Evolutionary conservation across 2,888 invertebrate genomes (phyloP).

Genomic region (Coelopa pilipes): DNA sequence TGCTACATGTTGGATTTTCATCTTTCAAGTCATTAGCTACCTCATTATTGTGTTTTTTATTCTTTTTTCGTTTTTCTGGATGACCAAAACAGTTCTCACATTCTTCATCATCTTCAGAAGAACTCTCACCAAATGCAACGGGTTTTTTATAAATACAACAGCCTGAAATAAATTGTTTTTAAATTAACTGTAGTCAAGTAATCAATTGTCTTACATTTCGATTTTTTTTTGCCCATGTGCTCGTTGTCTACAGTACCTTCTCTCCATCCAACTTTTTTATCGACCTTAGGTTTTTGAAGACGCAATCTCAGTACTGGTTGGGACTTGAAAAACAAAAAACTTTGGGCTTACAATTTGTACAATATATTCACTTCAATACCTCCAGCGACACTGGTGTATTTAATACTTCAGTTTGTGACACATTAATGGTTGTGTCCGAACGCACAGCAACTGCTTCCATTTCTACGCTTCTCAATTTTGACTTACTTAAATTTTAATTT

Average conservation of each 20-base stretch:
- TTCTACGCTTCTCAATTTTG: conserved; percentile 21
- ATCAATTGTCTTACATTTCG: conserved; percentile 82
- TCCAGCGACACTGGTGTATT: not conserved
- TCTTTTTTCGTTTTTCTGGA: conserved; percentile 73
- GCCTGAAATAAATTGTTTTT: conserved; percentile 69
- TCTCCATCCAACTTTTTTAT: conserved; percentile 89
- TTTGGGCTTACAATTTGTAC: not conserved
- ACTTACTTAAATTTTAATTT: conserved; percentile 3
- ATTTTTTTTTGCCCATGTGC: conserved; percentile 93
- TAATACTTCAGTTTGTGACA: conserved; percentile 36
- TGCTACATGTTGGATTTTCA: conserved; percentile 33
- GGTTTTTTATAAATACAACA: conserved; percentile 96
- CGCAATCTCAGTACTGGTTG: conserved; percentile 73
- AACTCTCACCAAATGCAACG: conserved; percentile 88
- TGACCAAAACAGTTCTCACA: conserved; percentile 90
- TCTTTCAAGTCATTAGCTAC: conserved; percentile 34
- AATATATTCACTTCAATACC: not conserved
- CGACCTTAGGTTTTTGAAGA: conserved; percentile 75
- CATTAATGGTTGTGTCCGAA: conserved; percentile 17
- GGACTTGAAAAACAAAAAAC: conserved; percentile 34
- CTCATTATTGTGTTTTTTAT: conserved; percentile 46
- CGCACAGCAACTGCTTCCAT: conserved; percentile 41
- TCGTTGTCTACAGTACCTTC: conserved; percentile 95
- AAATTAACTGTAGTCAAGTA: not conserved
- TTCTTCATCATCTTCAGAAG: conserved; percentile 83